Conservation (phyloP, 2,113 vertebrate genomes). For the Cariama cristata region DNA sequence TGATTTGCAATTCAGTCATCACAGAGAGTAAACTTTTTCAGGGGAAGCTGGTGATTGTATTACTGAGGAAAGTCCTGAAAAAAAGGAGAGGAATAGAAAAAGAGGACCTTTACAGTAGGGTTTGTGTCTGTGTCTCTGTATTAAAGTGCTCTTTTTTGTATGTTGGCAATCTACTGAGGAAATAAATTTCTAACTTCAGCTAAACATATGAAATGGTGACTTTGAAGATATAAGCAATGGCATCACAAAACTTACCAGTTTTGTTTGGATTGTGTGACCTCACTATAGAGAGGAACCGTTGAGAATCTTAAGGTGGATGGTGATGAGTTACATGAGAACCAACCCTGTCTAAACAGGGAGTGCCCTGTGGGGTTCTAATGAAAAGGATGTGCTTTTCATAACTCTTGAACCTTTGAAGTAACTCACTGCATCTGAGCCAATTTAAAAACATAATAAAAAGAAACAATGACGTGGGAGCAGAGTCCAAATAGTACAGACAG, state of each 20-base stretch:
- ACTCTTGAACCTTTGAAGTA: not conserved
- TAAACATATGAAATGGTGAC: not conserved
- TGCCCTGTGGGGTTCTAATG: not conserved
- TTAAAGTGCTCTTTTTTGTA: not conserved
- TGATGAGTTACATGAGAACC: not conserved
- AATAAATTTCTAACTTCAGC: not conserved
- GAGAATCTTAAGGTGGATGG: not conserved
- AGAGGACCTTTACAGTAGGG: not conserved
- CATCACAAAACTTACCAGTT: not conserved
- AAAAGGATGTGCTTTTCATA: not conserved
- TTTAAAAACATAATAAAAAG: not conserved
- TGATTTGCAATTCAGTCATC: constrained; percentile 16
- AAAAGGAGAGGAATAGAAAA: not conserved
- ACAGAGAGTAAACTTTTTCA: not conserved
- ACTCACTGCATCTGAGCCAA: not conserved
- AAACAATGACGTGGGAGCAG: not conserved
- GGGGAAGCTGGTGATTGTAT: not conserved
- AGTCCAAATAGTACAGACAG: not conserved
- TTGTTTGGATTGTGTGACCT: not conserved
- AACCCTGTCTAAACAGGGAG: not conserved
- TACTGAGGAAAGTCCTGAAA: not conserved
- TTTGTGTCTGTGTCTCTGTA: not conserved
- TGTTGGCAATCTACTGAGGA: not conserved
- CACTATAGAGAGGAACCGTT: not conserved
- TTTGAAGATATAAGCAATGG: not conserved